phyloP scores from a whole-genome alignment of 2,797 vertebrate species.

The Geotrypetes seraphini region DNA sequence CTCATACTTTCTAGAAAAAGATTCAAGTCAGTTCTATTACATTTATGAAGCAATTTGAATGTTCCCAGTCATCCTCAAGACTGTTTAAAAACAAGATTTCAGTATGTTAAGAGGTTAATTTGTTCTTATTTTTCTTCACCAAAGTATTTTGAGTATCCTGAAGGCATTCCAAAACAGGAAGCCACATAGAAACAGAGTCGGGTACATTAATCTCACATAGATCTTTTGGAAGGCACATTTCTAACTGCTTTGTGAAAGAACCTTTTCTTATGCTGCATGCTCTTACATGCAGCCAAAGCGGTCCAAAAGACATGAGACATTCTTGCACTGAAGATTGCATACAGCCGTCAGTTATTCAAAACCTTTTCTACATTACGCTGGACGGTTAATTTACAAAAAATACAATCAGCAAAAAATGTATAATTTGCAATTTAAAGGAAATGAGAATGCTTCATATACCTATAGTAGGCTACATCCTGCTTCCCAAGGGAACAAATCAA shows the following conservation, averaged over 20 bases:
- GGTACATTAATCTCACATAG: constrained; percentile 70
- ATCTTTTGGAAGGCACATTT: constrained; percentile 65
- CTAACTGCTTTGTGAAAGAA: constrained; percentile 53
- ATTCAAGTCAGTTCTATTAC: no score
- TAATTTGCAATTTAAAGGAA: no score
- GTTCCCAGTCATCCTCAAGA: background rate
- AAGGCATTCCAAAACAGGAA: constrained; percentile 84
- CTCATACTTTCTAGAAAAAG: no score
- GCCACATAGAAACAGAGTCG: constrained; percentile 65
- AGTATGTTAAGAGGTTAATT: constrained; percentile 48
- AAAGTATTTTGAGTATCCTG: constrained; percentile 52
- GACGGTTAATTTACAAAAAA: no score
- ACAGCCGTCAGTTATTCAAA: no score
- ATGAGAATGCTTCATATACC: no score
- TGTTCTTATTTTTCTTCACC: constrained; percentile 43
- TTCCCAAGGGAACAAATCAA: constrained; percentile 7
- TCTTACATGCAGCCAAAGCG: constrained; percentile 30
- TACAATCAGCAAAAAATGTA: no score
- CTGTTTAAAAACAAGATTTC: background rate
- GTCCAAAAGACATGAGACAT: no score
- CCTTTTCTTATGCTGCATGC: constrained; percentile 33
- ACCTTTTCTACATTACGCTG: no score
- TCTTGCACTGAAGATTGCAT: no score
- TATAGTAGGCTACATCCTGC: no score
- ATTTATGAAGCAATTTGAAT: no score